phyloP scores from a whole-genome alignment of 2,888 invertebrate species.

The Xanthia togata region DNA sequence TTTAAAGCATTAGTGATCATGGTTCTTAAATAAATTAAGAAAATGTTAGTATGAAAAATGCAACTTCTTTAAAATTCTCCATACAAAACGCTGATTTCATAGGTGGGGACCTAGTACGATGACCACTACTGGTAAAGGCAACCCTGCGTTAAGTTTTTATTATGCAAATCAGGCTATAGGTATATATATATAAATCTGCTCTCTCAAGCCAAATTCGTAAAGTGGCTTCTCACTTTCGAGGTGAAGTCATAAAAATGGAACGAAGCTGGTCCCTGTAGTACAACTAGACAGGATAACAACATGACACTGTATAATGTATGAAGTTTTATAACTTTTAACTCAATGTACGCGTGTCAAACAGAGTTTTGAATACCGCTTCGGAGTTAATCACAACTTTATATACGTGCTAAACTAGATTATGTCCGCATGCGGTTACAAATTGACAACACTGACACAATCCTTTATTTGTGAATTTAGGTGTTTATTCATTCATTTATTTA shows the following conservation, averaged over 20 bases:
- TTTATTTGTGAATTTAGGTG: not conserved
- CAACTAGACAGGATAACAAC: not conserved
- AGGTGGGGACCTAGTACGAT: not conserved
- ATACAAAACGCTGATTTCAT: no score
- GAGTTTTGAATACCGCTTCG: slow-evolving; percentile 30
- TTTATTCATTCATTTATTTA: not conserved
- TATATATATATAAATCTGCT: slow-evolving; percentile 12
- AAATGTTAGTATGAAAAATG: no score
- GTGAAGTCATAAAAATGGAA: slow-evolving; percentile 11
- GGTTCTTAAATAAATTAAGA: no score
- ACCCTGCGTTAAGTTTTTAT: not conserved
- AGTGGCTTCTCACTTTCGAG: not conserved
- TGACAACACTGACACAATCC: not conserved
- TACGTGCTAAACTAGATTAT: not conserved
- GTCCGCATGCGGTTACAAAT: not conserved
- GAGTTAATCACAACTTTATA: slow-evolving; percentile 30
- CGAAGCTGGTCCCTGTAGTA: not conserved
- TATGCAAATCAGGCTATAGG: not conserved
- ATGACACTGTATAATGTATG: slow-evolving; percentile 12
- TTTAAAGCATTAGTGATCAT: no score
- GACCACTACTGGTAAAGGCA: not conserved
- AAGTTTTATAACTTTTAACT: slow-evolving; percentile 48
- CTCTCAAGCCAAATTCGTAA: not conserved
- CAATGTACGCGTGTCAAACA: slow-evolving; percentile 11
- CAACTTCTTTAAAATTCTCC: no score